Base-by-base conservation (phyloP, 2,797 vertebrate genomes). In the Enteromius fasciolatus region DNA sequence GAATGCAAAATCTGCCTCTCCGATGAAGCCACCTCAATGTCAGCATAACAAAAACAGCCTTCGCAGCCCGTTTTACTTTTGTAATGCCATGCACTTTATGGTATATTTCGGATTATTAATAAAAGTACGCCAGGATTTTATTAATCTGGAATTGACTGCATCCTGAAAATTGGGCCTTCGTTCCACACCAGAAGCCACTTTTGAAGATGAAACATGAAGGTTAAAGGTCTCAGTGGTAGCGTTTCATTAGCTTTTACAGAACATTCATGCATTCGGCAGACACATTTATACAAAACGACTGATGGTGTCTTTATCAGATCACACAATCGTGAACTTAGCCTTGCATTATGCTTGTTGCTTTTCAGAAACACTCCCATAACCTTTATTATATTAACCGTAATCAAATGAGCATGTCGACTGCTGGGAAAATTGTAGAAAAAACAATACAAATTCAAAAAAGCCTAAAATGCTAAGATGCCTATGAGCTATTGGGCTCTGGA, bases 91-190 rank as follows among this genome's bases (percentile, higher is more conserved):
- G 59, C 39, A 64, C 31, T 48, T 64, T 25, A 67, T 66, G n/a
- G 44, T 5, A 36, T 52, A 54, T 66, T 50, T 78, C 20, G 23
- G 63, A 67, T 67, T 78, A 78, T 78, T 67, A 52, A 77, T 64
- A 64, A 77, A 77, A 64, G 59, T n/a, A 77, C 59, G 41, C 39
- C 59, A 77, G 76, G 41, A n/a, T 67, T 78, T 67, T 25, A 39
- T 78, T 52, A 4, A 15, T 67, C 20, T 52, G 46, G 63, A 52
- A 36, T 50, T 23, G 44, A 50, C 17, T 50, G 18, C 10, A 36
- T 64, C 59, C 9, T 31, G 25, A 77, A 33, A 66, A 75, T 9
- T 76, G 20, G 72, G 33, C n/a, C 41, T 44, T 44, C 10, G 3
- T 75, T 75, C 52, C 20, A 28, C 23, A 77, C 17, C 41, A 77